Conservation (phyloP, 2,888 invertebrate genomes). For the Agrilus mali region DNA sequence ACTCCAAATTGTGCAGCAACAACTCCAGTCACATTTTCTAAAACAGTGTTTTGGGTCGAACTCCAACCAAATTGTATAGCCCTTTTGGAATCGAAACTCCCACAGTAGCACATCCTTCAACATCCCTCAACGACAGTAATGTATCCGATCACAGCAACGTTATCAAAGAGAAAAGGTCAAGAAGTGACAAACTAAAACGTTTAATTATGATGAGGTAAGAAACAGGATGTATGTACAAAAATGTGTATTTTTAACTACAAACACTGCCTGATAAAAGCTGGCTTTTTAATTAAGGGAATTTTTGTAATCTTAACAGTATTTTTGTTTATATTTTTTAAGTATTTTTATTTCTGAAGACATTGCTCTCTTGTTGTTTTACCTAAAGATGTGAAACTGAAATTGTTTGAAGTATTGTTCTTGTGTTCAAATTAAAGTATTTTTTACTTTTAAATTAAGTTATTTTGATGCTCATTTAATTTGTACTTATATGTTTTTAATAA, state of each 20-base stretch:
- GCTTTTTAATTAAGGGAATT: neutral
- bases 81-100: slow-evolving; percentile 68
- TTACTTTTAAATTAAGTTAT: neutral
- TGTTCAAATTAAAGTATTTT: too few relatives aligned
- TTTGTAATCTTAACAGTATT: neutral
- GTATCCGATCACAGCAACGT: too few relatives aligned
- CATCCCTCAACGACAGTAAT: too few relatives aligned
- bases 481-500: too few relatives aligned
- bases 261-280: neutral
- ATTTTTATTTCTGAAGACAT: too few relatives aligned
- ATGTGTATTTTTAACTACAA: neutral
- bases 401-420: too few relatives aligned
- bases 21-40: slow-evolving; percentile 37
- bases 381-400: too few relatives aligned
- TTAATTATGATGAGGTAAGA: neutral
- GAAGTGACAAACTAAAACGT: neutral
- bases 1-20: slow-evolving; percentile 28
- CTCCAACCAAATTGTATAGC: slow-evolving; percentile 62
- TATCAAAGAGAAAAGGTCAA: neutral
- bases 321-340: neutral
- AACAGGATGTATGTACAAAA: neutral
- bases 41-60: slow-evolving; percentile 44
- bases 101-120: slow-evolving; percentile 6
- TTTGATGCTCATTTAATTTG: neutral
- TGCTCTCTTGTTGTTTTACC: too few relatives aligned